Conservation (phyloP, 1,140 invertebrate genomes). For the Geopemphigus sp. region DNA sequence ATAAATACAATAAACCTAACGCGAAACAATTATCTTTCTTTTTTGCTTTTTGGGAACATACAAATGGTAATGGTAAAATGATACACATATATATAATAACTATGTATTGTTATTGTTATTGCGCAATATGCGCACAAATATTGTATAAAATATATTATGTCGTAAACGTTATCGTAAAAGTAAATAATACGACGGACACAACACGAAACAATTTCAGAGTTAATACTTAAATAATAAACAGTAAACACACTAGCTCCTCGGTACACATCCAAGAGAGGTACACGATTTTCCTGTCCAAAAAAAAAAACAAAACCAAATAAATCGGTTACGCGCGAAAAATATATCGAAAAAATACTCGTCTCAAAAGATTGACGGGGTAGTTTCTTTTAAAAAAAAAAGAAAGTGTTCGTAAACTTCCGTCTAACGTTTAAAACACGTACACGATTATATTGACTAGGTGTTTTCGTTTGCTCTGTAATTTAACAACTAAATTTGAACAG, state of each 20-base stretch:
- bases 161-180: too few species aligned
- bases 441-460: slow-evolving; percentile 15
- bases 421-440: not conserved
- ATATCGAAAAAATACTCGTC: not conserved
- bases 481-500: not conserved
- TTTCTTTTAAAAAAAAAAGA: not conserved
- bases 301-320: too few species aligned
- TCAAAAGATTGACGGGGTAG: not conserved
- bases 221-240: slow-evolving; percentile 22
- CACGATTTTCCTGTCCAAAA: not conserved
- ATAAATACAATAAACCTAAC: slow-evolving; percentile 2
- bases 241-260: not conserved
- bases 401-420: not conserved
- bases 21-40: not conserved
- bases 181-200: too few species aligned
- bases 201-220: not conserved
- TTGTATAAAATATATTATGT: not conserved
- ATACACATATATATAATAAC: not conserved
- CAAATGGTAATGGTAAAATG: slow-evolving; percentile 31
- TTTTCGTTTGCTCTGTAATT: not conserved
- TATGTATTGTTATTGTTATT: not conserved
- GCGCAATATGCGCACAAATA: not conserved
- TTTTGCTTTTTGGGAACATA: slow-evolving; percentile 15
- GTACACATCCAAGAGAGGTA: not conserved
- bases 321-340: too few species aligned